These are phyloP conservation scores for Myocastor coypus DNA, from an alignment of 2,113 vertebrate genomes.

Conservation along the genomic window DNA sequence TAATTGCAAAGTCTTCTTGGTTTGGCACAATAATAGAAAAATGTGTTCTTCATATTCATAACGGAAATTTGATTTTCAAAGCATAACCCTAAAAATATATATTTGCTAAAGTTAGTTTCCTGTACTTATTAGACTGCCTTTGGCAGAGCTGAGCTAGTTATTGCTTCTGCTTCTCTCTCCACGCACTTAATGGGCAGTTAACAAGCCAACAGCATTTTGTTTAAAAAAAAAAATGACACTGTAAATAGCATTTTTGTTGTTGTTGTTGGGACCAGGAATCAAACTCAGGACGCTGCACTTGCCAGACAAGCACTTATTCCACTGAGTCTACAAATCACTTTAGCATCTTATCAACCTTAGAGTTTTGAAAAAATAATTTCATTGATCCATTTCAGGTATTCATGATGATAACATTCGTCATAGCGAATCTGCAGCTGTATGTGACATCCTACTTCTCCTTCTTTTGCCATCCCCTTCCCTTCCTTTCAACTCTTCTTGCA, in stretches of 20 bases:
- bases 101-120: not conserved
- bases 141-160: not conserved
- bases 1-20: not conserved
- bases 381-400: not conserved
- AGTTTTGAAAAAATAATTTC: not conserved
- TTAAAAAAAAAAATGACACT: not conserved
- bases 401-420: not conserved
- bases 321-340: not conserved
- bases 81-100: not conserved
- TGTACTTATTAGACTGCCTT: slow-evolving; percentile 8
- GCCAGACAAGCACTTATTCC: too few species aligned
- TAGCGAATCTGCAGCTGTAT: not conserved
- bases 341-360: not conserved
- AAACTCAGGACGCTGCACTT: too few species aligned
- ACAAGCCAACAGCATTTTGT: not conserved
- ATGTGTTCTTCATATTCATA: not conserved
- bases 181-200: not conserved
- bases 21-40: not conserved
- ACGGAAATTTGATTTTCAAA: slow-evolving; percentile 43
- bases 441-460: not conserved
- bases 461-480: not conserved
- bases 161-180: not conserved
- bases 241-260: not conserved
- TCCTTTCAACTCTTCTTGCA: not conserved
- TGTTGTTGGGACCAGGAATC: too few species aligned